A percentile compares a stretch with the other conserved stretches of the same genome.
These are phyloP conservation scores for Rhopalosiphum padi DNA, from an alignment of 1,140 invertebrate species.

Conservation along the genomic window DNA sequence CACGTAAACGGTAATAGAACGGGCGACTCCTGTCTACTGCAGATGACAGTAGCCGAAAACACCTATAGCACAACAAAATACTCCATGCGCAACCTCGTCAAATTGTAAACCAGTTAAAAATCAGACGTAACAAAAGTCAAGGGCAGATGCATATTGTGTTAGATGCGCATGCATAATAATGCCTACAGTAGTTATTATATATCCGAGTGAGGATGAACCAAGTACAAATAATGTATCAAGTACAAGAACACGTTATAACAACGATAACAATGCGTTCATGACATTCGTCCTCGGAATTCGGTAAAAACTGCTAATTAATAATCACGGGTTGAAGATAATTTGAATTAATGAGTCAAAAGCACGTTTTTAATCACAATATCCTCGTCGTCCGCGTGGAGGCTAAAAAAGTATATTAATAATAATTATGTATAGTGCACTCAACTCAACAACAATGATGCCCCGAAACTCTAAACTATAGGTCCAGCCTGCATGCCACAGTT, in stretches of 20 bases:
- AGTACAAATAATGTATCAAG: slow-evolving; percentile 32
- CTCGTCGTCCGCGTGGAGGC: neutral
- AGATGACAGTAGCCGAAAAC: neutral
- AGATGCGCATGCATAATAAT: neutral
- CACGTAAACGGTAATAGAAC: neutral
- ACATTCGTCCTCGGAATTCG: slow-evolving; percentile 25
- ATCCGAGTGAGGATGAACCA: neutral
- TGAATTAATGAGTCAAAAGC: neutral
- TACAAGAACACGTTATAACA: neutral
- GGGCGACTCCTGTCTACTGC: neutral
- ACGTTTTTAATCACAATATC: neutral
- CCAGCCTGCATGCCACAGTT: neutral
- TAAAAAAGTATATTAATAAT: neutral
- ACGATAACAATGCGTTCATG: neutral
- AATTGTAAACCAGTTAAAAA: neutral
- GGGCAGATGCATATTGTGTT: neutral
- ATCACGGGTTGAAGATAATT: neutral
- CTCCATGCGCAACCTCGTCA: slow-evolving; percentile 25
- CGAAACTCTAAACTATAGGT: neutral
- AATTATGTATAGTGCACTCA: neutral
- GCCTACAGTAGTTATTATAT: neutral
- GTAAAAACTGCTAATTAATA: neutral
- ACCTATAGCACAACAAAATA: neutral
- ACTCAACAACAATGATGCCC: neutral
- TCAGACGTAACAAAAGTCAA: neutral